phyloP scores from a whole-genome alignment of 2,888 invertebrate genomes.

The Cataglyphis albicans region DNA sequence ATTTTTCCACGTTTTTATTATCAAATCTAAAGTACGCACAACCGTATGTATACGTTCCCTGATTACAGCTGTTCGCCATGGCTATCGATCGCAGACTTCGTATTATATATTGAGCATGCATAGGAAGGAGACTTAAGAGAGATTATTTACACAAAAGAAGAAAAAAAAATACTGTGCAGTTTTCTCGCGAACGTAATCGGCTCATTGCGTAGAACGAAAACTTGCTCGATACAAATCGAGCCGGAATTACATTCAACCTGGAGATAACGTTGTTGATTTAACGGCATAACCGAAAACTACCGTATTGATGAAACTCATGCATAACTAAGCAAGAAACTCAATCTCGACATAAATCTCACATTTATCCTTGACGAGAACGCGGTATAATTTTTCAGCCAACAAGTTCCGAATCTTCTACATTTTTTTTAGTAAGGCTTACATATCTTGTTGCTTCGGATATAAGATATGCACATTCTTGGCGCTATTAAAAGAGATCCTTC shows the following conservation, averaged over 20 bases:
- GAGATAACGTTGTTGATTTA: neutral
- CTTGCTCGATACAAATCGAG: conserved; percentile 18
- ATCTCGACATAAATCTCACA: neutral
- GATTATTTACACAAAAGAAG: conserved; percentile 38
- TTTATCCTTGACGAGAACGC: neutral
- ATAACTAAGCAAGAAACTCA: neutral
- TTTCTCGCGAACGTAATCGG: conserved; percentile 9
- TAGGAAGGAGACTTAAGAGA: conserved; percentile 3
- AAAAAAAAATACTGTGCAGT: conserved; percentile 30
- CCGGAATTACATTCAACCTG: conserved; percentile 13
- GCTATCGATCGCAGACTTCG: conserved; percentile 33
- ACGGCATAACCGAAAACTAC: neutral
- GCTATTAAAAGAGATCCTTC: neutral
- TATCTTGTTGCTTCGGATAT: neutral
- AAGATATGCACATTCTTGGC: neutral
- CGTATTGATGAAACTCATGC: neutral
- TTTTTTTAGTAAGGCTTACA: neutral
- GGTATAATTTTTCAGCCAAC: neutral
- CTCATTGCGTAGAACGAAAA: neutral
- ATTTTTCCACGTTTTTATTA: neutral
- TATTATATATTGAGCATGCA: conserved; percentile 37
- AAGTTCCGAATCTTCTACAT: neutral
- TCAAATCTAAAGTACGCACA: neutral
- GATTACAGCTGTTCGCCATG: conserved; percentile 29
- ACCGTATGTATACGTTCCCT: neutral